Conservation (phyloP, 2,797 vertebrate species). For the Delichon dasypus region DNA sequence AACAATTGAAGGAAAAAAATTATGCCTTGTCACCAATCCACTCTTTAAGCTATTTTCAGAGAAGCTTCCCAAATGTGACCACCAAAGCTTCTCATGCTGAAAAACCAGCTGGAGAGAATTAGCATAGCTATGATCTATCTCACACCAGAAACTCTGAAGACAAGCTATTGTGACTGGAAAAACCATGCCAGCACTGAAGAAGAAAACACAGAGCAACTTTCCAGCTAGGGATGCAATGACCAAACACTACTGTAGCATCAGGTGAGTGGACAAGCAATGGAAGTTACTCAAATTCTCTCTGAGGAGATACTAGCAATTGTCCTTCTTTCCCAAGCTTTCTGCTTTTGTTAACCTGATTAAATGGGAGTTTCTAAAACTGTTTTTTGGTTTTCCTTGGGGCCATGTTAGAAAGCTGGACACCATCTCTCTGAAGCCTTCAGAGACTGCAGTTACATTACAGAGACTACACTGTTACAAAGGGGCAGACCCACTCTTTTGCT, state of each 20-base stretch:
- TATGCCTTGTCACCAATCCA: background rate
- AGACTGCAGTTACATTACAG: background rate
- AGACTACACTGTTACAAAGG: background rate
- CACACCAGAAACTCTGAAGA: background rate
- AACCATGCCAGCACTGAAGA: background rate
- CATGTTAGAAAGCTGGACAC: background rate
- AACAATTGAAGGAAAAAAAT: slow-evolving; percentile 6
- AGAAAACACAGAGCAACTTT: background rate
- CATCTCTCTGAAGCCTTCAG: background rate
- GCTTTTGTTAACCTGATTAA: background rate
- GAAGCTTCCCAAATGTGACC: background rate
- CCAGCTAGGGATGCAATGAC: background rate
- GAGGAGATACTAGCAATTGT: background rate
- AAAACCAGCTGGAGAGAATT: slow-evolving; percentile 28
- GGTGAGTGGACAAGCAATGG: background rate
- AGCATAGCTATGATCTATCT: background rate
- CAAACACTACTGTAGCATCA: background rate
- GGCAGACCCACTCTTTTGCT: background rate
- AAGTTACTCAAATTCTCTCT: background rate
- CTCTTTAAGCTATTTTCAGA: background rate
- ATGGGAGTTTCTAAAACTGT: background rate
- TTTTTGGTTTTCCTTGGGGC: background rate
- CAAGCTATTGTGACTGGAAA: background rate
- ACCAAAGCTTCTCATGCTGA: background rate
- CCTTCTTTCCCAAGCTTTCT: background rate